Evolutionary conservation across 2,113 vertebrate species (phyloP), one percentile per base, ranked within the genome.

Genomic region (Petroica traversi): DNA sequence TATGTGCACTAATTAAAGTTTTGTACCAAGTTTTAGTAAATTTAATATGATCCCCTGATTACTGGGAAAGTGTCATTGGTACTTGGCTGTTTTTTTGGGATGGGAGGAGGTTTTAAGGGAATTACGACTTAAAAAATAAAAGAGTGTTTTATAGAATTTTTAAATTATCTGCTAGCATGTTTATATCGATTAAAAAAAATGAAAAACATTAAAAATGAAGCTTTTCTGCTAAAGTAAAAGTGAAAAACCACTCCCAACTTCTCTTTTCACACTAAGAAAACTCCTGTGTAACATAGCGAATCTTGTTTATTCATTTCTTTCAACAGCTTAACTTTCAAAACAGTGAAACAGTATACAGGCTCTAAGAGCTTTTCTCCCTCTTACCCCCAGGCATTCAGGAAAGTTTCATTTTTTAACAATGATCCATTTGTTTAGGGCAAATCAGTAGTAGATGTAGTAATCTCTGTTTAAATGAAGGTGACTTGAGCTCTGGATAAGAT

Each of bases 1-100:
- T 64, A 43, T 54, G 8, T 36, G 11, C 28, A 25, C 5, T 46
- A 38, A 31, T 3, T 62, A 31, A 73, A 40, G 11, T 73, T 81
- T 88, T 26, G 25, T 88, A 72, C 17, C 24, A 33, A 57, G 16
- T 14, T 40, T 40, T 31, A 75, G 28, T 45, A 85, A 48, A 59
- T 51, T 51, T 59, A 29, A 57, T 6, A 34, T 0, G 0, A 49
- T 58, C 13, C 11, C 6, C 33, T n/a, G 31, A 12, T 72, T 38
- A 25, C 36, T 14, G 6, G 49, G 19, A 5, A 72, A 48, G 13
- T 72, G 16, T 8, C 25, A 6, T 40, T 91, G 43, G 23, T 68
- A 43, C 38, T 71, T 45, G 16, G 6, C 24, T 59, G 6, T 0
- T 26, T 59, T 45, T 45, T 12, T 5, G 24, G 34, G 3, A 5